These are phyloP conservation scores for Hemitrygon akajei DNA, from an alignment of 2,797 vertebrate species.

Conservation along the genomic window DNA sequence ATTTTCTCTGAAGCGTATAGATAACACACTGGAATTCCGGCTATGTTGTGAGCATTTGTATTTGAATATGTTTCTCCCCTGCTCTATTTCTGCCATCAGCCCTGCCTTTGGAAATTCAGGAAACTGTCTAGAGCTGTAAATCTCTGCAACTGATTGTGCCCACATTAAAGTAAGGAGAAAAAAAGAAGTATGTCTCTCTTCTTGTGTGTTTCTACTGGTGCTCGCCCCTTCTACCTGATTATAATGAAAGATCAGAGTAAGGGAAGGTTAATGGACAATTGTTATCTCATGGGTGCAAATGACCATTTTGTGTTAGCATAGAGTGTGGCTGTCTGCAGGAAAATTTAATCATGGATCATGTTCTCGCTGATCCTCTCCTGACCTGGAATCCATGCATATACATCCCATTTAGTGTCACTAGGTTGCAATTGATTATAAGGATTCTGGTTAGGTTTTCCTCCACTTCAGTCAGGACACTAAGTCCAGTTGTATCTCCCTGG, in stretches of 20 bases:
- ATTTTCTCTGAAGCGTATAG: not conserved
- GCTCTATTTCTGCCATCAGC: not conserved
- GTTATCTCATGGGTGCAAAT: not conserved
- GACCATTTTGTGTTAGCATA: not conserved
- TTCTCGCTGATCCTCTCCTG: not conserved
- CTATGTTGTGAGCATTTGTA: not conserved
- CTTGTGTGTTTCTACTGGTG: too few species aligned
- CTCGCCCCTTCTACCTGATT: not conserved
- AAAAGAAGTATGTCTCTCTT: not conserved
- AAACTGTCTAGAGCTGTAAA: too few species aligned
- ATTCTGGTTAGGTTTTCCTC: not conserved
- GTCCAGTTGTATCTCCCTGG: not conserved
- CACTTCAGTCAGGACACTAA: not conserved
- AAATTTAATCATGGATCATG: not conserved
- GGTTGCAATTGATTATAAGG: not conserved
- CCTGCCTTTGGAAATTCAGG: too few species aligned
- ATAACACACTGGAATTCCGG: not conserved
- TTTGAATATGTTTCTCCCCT: not conserved
- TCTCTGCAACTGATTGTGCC: not conserved
- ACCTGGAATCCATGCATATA: not conserved
- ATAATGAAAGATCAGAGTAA: not conserved
- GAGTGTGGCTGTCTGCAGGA: not conserved
- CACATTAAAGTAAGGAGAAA: not conserved
- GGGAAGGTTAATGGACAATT: not conserved
- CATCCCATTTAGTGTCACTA: not conserved